A percentile compares a stretch with the other conserved stretches of the same genome.
phyloP scores from a whole-genome alignment of 1,140 invertebrate species.

The Diplogasteroides magnus region DNA sequence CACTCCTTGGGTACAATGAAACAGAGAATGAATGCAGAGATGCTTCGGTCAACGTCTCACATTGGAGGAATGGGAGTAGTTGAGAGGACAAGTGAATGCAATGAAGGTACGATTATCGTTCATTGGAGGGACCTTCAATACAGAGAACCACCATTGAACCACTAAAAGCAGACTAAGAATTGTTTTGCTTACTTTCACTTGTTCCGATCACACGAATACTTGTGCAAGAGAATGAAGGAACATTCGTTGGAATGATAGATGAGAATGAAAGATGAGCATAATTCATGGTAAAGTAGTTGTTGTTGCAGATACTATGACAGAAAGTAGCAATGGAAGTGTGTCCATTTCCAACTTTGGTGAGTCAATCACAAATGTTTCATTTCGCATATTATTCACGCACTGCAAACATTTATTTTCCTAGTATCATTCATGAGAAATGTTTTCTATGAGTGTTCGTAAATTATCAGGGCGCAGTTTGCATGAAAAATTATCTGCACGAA shows the following conservation, averaged over 20 bases:
- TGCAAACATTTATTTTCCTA: too few relatives aligned
- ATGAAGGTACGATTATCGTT: not conserved
- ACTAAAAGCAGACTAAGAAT: too few relatives aligned
- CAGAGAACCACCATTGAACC: not conserved
- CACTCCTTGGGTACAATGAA: too few relatives aligned
- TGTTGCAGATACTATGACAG: not conserved
- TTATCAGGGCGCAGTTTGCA: not conserved
- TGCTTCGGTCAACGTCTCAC: constrained; percentile 49
- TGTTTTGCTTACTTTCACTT: too few relatives aligned
- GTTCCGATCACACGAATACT: too few relatives aligned
- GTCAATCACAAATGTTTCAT: not conserved
- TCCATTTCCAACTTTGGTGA: not conserved
- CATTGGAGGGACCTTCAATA: not conserved
- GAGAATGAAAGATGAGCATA: too few relatives aligned
- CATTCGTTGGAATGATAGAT: too few relatives aligned
- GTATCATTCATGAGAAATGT: too few relatives aligned
- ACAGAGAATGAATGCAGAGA: constrained; percentile 39
- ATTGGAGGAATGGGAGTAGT: constrained; percentile 46
- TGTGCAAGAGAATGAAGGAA: too few relatives aligned
- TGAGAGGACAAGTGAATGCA: constrained; percentile 13
- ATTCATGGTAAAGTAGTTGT: not conserved
- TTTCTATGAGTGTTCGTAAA: too few relatives aligned
- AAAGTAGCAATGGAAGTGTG: not conserved
- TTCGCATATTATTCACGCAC: too few relatives aligned
- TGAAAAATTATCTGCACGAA: not conserved